Evolutionary conservation across 2,888 invertebrate genomes (phyloP), one percentile per base, ranked within the genome.

Genomic region (Nysson spinosus): DNA sequence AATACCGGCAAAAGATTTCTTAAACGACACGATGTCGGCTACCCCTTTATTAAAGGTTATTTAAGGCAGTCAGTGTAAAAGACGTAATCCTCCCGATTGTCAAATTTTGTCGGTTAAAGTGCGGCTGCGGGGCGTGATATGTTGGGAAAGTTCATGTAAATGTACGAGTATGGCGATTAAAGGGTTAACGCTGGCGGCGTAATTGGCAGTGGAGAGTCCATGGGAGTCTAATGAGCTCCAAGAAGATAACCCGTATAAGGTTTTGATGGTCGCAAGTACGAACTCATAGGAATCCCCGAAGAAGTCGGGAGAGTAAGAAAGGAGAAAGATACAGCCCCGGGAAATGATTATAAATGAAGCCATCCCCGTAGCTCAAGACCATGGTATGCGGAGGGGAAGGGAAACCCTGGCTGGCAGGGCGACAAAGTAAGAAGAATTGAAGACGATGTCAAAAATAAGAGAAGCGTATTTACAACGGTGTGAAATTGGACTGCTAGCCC

Each of bases 341-440:
- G 80, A 83, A 85, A 85, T 84, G 83, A 84, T 85, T 85, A 85
- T 84, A 85, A 85, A 85, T 85, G 85, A 85, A 85, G 80, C 83
- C 78, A 82, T 82, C 83, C 75, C 65, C 69, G 67, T 67, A 39
- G 63, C 60, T 63, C 61, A 68, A 65, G 71, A 51, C 72, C 56
- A 46, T 62, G 62, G 58, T 50, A 46, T 63, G 66, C 68, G 72
- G 67, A 60, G 46, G 63, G 62, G 62, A 69, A 74, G 75, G 69
- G n/a, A n/a, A 77, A 78, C 75, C 76, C 69, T 69, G 40, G 74
- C 75, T 77, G 80, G 72, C 77, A 58, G 70, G 77, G 72, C 82
- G 81, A 83, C 84, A 85, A 85, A 85, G 85, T 85, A 85, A 85
- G 85, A 85, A 84, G 82, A 82, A 85, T 85, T 82, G 84, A 80